Base-by-base conservation (phyloP, 2,113 vertebrate genomes). In the Hyperopisus bebe region DNA sequence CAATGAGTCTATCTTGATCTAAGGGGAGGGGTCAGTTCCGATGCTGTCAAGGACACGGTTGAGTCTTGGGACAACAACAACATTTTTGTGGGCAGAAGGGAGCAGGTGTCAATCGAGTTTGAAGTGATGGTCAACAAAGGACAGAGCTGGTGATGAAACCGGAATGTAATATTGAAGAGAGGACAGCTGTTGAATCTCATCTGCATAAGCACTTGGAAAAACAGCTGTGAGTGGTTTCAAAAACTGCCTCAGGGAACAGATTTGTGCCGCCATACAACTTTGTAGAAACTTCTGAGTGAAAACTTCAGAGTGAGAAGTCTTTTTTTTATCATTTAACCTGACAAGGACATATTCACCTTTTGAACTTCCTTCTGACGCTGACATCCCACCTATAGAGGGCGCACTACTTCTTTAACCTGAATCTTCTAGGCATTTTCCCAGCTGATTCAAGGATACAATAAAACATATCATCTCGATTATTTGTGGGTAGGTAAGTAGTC, bases 231-330 rank as follows among this genome's bases (percentile, higher is more conserved):
- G 55, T 53, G 39, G 15, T 44, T 88, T 50, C 87, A 88, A 62
- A 42, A 42, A 62, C 87, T 42, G 53, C 51, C 55, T 62, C 58
- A 88, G 87, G 51, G 87, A 91, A 90, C 66, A 87, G 86, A 90
- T 92, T 86, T 90, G 74, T 90, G 82, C 88, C 85, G 88, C 90
- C 88, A 74, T 53, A 90, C 90, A 89, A 92, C 90, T 87, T 47
- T 87, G 85, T 53, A 53, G 47, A 5, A 53, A 89, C 89, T 89
- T 89, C 48, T 82, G 46, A 89, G 88, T 10, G 4, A 82, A 80
- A 82, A 35, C 66, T 50, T 83, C 74, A 80, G 74, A 42, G 27
- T 90, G 88, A 46, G 89, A 92, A 92, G 70, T 89, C 42, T 31
- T 90, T 11, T 66, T 74, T 83, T 31, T 89, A 89, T 90, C 89